Base-by-base conservation (phyloP, 2,888 invertebrate species). In the Diaperis boleti region DNA sequence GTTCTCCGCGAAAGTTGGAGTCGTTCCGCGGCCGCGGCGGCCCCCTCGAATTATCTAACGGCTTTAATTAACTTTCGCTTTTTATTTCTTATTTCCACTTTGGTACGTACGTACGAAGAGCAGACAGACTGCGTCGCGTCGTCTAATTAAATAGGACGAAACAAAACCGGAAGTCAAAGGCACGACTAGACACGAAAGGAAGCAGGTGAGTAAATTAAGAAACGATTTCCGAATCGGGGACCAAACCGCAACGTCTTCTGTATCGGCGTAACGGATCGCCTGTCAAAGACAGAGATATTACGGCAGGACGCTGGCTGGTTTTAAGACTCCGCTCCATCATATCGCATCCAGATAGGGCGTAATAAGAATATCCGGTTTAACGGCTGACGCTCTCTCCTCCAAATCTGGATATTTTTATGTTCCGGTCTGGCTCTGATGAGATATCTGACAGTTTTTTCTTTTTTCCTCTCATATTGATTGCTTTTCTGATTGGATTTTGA, bases 61-160 rank as follows among this genome's bases (percentile, higher is more conserved):
- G 65, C 68, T 72, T 73, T 75, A 75, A 76, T 77, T 74, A 75
- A 74, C 72, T 75, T 75, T 74, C 69, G 62, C 60, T 65, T 59
- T 65, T 67, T 67, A 56, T 60, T 26, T 35, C 35, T 31, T 42
- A 52, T 41, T 35, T 50, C 33, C 17, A 54, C 39, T 56, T 56
- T 56, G 42, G 44, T 31, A 14, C 22, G 57, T 33, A 22, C 33
- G 18, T 13, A 20, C 31, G 14, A 45, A 18, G 22, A 13, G 37
- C n/a, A 22, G 26, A 54, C 29, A 29, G 29, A 22, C 41, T 54
- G 54, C 4, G 17, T 14, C 11, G 8, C n/a, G 15, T 8, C 35
- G 4, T 20, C 37, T 57, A 47, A 57, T 57, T 47, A 39, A 57
- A 57, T 35, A 37, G 57, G 45, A 18, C 33, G 20, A 33, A 14